Percentiles rank a stretch among this genome's conserved stretches.
Conservation (phyloP, 2,113 vertebrate species). For the Mirounga angustirostris region DNA sequence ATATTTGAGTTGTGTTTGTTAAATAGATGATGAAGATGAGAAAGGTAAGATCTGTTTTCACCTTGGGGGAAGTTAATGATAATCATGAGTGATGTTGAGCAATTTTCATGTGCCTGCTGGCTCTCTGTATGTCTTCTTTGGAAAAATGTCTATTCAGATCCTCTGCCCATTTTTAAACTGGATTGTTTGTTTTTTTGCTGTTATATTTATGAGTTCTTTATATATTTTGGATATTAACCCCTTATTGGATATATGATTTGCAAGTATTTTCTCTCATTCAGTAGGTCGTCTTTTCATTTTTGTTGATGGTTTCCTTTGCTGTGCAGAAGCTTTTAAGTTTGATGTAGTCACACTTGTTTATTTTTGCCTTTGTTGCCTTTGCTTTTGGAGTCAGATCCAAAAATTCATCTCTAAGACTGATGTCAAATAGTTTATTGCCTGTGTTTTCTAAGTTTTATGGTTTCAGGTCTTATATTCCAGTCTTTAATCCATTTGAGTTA, state of each 20-base stretch:
- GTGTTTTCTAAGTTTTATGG: background rate
- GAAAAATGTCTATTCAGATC: background rate
- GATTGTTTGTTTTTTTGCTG: background rate
- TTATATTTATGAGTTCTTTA: background rate
- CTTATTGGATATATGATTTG: background rate
- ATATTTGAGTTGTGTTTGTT: background rate
- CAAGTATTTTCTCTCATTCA: background rate
- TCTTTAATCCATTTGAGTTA: background rate
- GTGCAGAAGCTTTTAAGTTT: background rate
- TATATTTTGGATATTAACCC: background rate
- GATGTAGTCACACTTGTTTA: background rate
- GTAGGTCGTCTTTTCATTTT: background rate
- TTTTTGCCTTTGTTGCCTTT: background rate
- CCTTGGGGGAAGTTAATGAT: background rate
- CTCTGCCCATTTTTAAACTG: background rate
- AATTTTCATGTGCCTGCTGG: background rate
- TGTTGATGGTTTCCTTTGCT: background rate
- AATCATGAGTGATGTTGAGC: background rate
- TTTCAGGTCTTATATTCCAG: background rate
- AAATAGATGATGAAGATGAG: slow-evolving; percentile 16
- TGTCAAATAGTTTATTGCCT: background rate
- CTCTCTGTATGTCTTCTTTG: background rate
- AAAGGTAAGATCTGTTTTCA: background rate
- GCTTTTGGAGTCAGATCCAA: background rate
- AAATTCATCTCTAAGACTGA: background rate